These are phyloP conservation scores for Paracanthobrama guichenoti DNA, from an alignment of 2,113 vertebrate genomes.

Conservation along the genomic window DNA sequence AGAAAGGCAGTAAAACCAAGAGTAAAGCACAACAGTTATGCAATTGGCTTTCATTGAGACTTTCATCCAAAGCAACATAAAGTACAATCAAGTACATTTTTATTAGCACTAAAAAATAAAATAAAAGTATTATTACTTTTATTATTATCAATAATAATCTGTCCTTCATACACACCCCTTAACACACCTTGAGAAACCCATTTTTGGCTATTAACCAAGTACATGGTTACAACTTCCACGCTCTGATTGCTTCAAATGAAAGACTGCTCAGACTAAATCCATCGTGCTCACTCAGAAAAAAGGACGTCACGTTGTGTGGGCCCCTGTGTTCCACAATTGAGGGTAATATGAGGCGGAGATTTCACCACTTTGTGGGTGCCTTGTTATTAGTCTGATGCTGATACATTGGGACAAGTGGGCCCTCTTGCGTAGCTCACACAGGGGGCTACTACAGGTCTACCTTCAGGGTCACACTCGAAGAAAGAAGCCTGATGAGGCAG, in stretches of 20 bases:
- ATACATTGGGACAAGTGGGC: slow-evolving; percentile 29
- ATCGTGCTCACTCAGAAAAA: background rate
- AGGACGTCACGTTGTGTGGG: background rate
- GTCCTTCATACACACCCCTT: background rate
- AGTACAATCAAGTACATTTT: background rate
- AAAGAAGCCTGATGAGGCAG: background rate
- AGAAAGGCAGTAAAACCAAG: background rate
- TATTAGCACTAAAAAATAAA: background rate
- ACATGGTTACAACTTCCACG: background rate
- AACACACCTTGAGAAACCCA: background rate
- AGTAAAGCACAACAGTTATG: background rate
- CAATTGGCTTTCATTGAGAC: background rate
- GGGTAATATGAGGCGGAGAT: slow-evolving; percentile 1
- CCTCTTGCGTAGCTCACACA: background rate
- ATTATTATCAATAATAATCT: background rate
- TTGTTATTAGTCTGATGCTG: slow-evolving; percentile 51
- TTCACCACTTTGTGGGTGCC: slow-evolving; percentile 9
- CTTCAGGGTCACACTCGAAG: slow-evolving; percentile 20
- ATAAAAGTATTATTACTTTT: background rate
- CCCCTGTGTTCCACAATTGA: background rate
- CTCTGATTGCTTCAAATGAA: background rate
- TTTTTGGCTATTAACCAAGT: slow-evolving; percentile 10
- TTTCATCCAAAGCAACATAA: background rate
- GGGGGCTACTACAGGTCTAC: background rate
- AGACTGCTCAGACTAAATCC: background rate